These are phyloP conservation scores for Megaceryle alcyon DNA, from an alignment of 2,797 vertebrate species.

Conservation along the genomic window DNA sequence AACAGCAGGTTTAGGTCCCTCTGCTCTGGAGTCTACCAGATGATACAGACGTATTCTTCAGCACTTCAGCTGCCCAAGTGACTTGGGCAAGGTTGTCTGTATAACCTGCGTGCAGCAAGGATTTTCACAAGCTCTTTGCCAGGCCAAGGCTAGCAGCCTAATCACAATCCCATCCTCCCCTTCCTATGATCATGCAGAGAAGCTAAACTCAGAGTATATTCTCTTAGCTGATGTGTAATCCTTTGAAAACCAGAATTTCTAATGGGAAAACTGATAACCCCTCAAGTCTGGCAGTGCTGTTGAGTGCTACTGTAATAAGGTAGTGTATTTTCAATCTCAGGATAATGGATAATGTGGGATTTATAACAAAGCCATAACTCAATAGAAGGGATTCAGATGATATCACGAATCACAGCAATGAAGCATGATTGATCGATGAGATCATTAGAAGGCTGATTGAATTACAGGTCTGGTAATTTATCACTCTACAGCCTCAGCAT, in stretches of 20 bases:
- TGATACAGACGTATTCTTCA: background rate
- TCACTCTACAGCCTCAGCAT: background rate
- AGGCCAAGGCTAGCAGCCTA: background rate
- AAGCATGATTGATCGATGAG: slow-evolving; percentile 65
- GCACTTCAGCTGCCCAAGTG: background rate
- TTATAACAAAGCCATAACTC: slow-evolving; percentile 59
- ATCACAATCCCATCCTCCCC: background rate
- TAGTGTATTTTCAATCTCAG: background rate
- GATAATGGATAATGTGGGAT: slow-evolving; percentile 45
- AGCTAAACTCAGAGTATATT: background rate
- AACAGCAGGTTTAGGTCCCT: background rate
- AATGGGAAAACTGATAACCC: background rate
- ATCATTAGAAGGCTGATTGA: slow-evolving; percentile 60
- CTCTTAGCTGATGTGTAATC: background rate
- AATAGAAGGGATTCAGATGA: slow-evolving; percentile 10
- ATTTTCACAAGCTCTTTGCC: background rate
- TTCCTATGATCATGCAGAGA: background rate
- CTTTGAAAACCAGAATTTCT: background rate
- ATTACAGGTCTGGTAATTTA: slow-evolving; percentile 53
- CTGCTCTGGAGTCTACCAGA: background rate
- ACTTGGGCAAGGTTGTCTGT: background rate
- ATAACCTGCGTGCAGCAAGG: background rate
- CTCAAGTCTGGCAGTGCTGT: background rate
- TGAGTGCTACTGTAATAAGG: slow-evolving; percentile 10
- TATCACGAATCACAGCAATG: background rate